Conservation (phyloP, 2,113 vertebrate species). For the Potamarius usumacintae region DNA sequence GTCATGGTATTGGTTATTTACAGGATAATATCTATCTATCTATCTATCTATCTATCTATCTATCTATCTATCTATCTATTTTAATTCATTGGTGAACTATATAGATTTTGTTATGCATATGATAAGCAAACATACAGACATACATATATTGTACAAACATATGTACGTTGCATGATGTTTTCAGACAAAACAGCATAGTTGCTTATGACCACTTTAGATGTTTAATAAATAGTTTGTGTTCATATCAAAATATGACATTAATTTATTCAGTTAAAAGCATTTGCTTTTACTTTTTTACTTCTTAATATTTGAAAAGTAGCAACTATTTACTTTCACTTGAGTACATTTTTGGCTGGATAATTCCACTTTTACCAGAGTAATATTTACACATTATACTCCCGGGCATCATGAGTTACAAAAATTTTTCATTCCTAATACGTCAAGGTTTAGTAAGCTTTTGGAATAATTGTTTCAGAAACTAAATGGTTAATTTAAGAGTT, state of each 20-base stretch:
- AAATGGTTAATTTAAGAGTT: neutral
- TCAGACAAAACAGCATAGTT: neutral
- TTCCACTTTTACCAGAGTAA: neutral
- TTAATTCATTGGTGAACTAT: neutral
- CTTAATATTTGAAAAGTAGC: neutral
- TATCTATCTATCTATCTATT: neutral
- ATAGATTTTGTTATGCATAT: neutral
- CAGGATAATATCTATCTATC: neutral
- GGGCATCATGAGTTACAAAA: neutral
- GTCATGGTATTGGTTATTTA: neutral
- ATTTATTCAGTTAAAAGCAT: neutral
- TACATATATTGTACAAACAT: too few relatives aligned
- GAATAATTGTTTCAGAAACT: neutral
- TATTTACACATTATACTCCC: neutral
- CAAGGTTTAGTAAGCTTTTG: neutral
- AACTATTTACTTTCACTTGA: neutral
- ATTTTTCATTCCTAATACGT: neutral
- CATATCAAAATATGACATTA: neutral
- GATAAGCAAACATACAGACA: neutral
- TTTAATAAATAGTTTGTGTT: neutral
- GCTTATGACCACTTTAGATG: neutral
- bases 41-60: too few relatives aligned
- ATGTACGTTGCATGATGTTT: neutral
- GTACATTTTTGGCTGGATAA: neutral
- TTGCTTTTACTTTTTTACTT: too few relatives aligned